A percentile compares a stretch with the other conserved stretches of the same genome.
These are phyloP conservation scores for Terrapene triunguis DNA, from an alignment of 2,113 vertebrate species.

Conservation along the genomic window DNA sequence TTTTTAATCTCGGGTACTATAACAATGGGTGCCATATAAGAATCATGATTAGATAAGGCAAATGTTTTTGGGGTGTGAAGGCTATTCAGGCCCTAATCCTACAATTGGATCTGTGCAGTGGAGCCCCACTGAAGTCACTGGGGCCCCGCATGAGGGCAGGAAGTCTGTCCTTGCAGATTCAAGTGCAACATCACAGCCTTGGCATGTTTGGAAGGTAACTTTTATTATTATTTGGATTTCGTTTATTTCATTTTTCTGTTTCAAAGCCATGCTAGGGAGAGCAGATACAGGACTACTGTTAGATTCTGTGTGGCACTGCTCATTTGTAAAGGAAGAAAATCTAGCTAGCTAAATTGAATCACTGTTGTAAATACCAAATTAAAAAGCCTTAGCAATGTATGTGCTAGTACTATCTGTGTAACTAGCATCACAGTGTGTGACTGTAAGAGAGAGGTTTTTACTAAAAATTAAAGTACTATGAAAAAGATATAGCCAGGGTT, in stretches of 20 bases:
- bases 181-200: background rate
- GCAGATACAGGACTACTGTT: constrained; percentile 15
- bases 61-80: background rate
- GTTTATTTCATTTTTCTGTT: background rate
- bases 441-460: constrained; percentile 42
- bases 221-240: background rate
- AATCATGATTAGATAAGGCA: background rate
- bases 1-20: background rate
- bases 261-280: background rate
- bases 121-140: rapidly evolving
- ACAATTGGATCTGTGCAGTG: background rate
- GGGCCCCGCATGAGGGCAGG: background rate
- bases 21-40: background rate
- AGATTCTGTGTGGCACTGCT: background rate
- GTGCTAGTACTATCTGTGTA: constrained; percentile 44
- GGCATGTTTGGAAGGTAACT: background rate
- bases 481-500: constrained; percentile 45
- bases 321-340: constrained; percentile 33
- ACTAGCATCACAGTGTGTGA: constrained; percentile 47
- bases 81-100: background rate
- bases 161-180: background rate
- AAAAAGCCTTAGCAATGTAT: constrained; percentile 13
- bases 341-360: background rate
- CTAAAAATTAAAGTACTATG: constrained; percentile 60
- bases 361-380: constrained; percentile 26